Conservation (phyloP, 2,888 invertebrate genomes). For the Leptinotarsa peninsularis region DNA sequence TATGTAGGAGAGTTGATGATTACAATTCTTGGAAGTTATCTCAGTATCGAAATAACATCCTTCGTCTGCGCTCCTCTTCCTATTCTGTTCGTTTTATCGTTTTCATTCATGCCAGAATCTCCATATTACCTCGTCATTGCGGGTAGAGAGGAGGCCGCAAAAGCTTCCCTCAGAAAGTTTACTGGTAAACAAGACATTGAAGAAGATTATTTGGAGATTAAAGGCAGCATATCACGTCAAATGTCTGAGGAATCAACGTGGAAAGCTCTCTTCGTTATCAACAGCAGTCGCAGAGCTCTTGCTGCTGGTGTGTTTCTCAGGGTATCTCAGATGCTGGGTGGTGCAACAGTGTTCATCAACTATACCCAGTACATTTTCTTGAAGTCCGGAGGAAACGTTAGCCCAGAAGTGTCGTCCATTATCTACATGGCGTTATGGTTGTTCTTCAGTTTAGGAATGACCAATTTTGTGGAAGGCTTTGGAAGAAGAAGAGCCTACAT, state of each 20-base stretch:
- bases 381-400: conserved; percentile 57
- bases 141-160: conserved; percentile 50
- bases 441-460: conserved; percentile 39
- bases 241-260: conserved; percentile 58
- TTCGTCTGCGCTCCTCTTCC: conserved; percentile 71
- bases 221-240: conserved; percentile 54
- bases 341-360: conserved; percentile 53
- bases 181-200: conserved; percentile 52
- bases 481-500: conserved; percentile 56
- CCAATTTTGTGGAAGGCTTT: conserved; percentile 46
- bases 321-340: conserved; percentile 57
- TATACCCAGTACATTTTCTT: conserved; percentile 60
- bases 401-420: conserved; percentile 56
- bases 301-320: conserved; percentile 55
- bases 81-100: conserved; percentile 69
- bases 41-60: conserved; percentile 68
- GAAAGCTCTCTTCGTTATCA: conserved; percentile 55
- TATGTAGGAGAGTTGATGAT: conserved; percentile 56
- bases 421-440: conserved; percentile 50
- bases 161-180: conserved; percentile 50
- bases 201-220: conserved; percentile 50
- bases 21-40: conserved; percentile 70
- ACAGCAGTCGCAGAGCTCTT: conserved; percentile 56
- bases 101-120: conserved; percentile 74
- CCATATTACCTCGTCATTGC: conserved; percentile 57